Conservation (phyloP, 2,888 invertebrate species). For the Cecidostiba fungosa region DNA sequence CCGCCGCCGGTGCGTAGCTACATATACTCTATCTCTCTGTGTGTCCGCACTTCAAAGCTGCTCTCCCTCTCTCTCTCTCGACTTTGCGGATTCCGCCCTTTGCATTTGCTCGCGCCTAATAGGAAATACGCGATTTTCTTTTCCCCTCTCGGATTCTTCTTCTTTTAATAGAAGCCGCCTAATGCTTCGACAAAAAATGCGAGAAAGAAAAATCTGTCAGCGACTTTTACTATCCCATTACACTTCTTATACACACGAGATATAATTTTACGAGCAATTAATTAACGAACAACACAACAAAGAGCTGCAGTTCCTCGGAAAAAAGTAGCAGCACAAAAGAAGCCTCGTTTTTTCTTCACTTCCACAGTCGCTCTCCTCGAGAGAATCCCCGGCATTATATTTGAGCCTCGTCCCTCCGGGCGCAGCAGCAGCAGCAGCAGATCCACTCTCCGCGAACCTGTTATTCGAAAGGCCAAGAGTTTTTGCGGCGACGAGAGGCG, state of each 20-base stretch:
- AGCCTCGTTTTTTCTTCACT: not conserved
- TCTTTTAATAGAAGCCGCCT: not conserved
- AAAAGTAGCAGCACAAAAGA: not conserved
- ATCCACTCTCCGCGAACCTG: slow-evolving; percentile 45
- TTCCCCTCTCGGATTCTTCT: not conserved
- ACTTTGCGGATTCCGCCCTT: slow-evolving; percentile 27
- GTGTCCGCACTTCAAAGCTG: slow-evolving; percentile 43
- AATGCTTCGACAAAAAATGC: too few species aligned
- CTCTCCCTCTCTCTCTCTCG: slow-evolving; percentile 8
- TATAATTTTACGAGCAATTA: not conserved
- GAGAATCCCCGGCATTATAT: not conserved
- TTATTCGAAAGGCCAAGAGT: slow-evolving; percentile 27
- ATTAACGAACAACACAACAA: not conserved
- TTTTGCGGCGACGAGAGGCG: slow-evolving; percentile 37
- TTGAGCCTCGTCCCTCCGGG: not conserved
- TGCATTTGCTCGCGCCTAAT: slow-evolving; percentile 30
- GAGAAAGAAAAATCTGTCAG: too few species aligned
- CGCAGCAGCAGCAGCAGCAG: slow-evolving; percentile 1
- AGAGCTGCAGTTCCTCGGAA: not conserved
- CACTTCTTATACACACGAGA: not conserved
- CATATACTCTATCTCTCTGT: not conserved
- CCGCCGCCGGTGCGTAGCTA: not conserved
- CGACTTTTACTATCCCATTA: too few species aligned
- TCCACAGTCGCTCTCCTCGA: not conserved
- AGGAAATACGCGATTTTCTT: slow-evolving; percentile 7